These are phyloP conservation scores for Varecia variegata DNA, from an alignment of 2,797 vertebrate genomes.

Conservation along the genomic window DNA sequence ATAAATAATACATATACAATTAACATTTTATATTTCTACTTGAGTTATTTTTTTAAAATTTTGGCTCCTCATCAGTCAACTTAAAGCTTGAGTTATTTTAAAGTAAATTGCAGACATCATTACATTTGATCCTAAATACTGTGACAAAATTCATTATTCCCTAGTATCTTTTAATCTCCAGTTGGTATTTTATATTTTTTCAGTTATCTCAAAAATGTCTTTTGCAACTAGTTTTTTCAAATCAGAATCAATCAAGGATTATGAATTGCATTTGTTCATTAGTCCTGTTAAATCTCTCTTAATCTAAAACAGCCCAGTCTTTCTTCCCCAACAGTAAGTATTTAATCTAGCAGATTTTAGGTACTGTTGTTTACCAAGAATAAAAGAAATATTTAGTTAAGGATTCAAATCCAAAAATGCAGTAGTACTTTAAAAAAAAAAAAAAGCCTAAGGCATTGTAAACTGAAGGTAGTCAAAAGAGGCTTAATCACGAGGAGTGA, in stretches of 20 bases:
- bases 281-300: conserved; percentile 10
- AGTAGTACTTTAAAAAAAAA: background rate
- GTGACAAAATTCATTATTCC: background rate
- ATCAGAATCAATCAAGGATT: conserved; percentile 1
- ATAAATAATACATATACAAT: background rate
- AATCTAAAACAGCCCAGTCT: background rate
- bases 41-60: background rate
- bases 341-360: conserved; percentile 10
- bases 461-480: background rate
- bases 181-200: background rate
- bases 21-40: conserved; percentile 11
- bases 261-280: conserved; percentile 7
- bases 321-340: background rate
- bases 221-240: conserved; percentile 14
- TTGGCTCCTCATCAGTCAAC: too few relatives aligned
- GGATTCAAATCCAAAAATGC: background rate
- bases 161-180: background rate
- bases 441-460: background rate
- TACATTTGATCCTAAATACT: background rate
- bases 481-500: background rate
- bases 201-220: conserved; percentile 7
- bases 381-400: background rate
- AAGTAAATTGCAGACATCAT: background rate
- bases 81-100: background rate
- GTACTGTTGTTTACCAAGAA: conserved; percentile 10